These are phyloP conservation scores for Cerceris ruficornis DNA, from an alignment of 2,888 invertebrate species.

Conservation along the genomic window DNA sequence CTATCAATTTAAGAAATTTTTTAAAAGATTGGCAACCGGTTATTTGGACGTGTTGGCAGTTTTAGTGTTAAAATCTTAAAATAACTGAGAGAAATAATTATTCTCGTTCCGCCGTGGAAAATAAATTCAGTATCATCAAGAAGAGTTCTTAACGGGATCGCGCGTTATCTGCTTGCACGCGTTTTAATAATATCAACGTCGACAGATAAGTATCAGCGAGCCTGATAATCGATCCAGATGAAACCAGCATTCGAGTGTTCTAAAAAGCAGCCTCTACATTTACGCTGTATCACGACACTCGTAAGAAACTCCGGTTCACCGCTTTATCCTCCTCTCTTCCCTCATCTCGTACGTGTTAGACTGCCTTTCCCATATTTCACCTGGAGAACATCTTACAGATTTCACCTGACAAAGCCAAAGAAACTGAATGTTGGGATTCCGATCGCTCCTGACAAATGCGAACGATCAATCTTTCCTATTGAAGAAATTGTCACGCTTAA, in stretches of 20 bases:
- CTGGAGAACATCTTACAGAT: too few species aligned
- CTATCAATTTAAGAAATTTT: too few species aligned
- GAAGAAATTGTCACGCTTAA: slow-evolving; percentile 7
- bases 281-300: neutral
- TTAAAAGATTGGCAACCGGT: too few species aligned
- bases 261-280: slow-evolving; percentile 1
- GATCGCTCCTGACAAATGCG: slow-evolving; percentile 1
- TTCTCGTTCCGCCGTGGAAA: neutral
- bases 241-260: slow-evolving; percentile 10
- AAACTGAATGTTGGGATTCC: neutral
- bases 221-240: slow-evolving; percentile 32
- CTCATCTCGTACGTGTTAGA: too few species aligned
- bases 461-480: slow-evolving; percentile 23
- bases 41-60: too few species aligned
- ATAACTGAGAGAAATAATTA: neutral
- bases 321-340: too few species aligned
- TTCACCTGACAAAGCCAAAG: neutral
- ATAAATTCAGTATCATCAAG: neutral
- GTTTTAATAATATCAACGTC: slow-evolving; percentile 2
- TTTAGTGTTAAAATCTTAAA: too few species aligned
- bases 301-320: too few species aligned
- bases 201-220: neutral
- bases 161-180: slow-evolving; percentile 16
- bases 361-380: too few species aligned
- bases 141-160: neutral